Base-by-base conservation (phyloP, 2,888 invertebrate species). In the Adineta ricciae region DNA sequence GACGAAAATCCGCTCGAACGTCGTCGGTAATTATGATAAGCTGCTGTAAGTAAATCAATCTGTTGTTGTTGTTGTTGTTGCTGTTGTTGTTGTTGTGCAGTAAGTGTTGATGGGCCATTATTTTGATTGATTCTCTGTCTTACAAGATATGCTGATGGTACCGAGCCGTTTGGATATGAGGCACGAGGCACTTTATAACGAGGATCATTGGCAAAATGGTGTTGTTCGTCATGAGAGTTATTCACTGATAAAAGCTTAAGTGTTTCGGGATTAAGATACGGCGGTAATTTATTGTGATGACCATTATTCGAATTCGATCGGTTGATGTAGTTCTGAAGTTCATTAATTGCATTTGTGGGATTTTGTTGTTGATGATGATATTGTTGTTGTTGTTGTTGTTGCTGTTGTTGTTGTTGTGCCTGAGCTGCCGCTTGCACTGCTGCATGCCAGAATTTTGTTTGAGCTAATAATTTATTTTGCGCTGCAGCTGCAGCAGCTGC, bases 211-310 rank as follows among this genome's bases (percentile, higher is more conserved):
- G 32, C 19, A 64, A 32, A 64, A 36, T 27, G 32, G 32, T 64
- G 32, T 36, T 64, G 64, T 64, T 64, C 64, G 32, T 64, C 64
- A 64, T 36, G 64, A 64, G 16, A 3, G 32, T 32, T 64, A 32
- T 36, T 64, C 32, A 14, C 64, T 19, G 73, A 38, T 78, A 78
- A 78, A 38, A 78, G 38, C 41, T 78, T 78, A 11, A 78, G n/a
- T 78, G 78, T 78, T 78, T 78, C 78, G 24, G 78, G 78, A 78
- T 78, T 78, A n/a, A 78, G n/a, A 78, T 78, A 78, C 14, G 41
- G 1, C n/a, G 64, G 32, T 7, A 64, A 3, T 64, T 64, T 64
- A 36, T 64, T 64, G 7, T 64, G 64, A 64, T 78, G 38, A 41
- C 24, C 41, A 19, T 4, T 32, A 16, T 27, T 32, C 32, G 64